These are phyloP conservation scores for Esox masquinongy DNA, from an alignment of 2,797 vertebrate genomes.

Conservation along the genomic window DNA sequence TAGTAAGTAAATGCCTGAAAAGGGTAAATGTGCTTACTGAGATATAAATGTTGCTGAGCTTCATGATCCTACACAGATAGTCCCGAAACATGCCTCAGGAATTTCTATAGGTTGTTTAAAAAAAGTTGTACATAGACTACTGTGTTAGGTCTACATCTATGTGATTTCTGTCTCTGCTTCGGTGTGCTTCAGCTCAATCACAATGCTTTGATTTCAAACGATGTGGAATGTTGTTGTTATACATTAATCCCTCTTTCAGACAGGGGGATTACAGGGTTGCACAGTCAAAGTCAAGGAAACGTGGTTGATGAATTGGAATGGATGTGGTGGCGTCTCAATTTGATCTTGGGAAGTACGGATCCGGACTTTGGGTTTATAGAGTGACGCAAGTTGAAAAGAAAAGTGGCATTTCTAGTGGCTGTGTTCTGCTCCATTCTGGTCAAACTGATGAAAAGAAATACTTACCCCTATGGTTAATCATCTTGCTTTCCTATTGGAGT, in stretches of 20 bases:
- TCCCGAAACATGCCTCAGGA: background rate
- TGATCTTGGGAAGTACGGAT: background rate
- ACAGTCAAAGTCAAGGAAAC: conserved; percentile 65
- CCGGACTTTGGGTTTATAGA: conserved; percentile 7
- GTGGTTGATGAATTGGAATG: conserved; percentile 64
- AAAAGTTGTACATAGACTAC: background rate
- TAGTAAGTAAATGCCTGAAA: conserved; percentile 36
- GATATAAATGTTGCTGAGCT: background rate
- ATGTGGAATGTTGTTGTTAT: conserved; percentile 75
- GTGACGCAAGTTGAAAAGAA: conserved; percentile 8
- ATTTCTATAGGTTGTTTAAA: background rate
- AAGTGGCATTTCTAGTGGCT: background rate
- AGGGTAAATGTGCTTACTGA: background rate
- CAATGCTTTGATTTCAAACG: conserved; percentile 63
- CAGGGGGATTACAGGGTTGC: conserved; percentile 56
- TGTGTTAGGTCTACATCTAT: no score
- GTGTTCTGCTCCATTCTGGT: conserved; percentile 1
- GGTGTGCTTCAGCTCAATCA: conserved; percentile 18
- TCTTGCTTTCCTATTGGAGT: background rate
- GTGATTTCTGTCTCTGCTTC: conserved; percentile 1
- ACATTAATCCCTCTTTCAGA: conserved; percentile 72
- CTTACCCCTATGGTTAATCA: background rate
- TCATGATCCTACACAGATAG: conserved; percentile 26
- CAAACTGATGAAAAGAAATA: background rate
- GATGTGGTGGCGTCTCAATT: conserved; percentile 52